Conservation (phyloP, 2,113 vertebrate genomes). For the Promerops cafer region DNA sequence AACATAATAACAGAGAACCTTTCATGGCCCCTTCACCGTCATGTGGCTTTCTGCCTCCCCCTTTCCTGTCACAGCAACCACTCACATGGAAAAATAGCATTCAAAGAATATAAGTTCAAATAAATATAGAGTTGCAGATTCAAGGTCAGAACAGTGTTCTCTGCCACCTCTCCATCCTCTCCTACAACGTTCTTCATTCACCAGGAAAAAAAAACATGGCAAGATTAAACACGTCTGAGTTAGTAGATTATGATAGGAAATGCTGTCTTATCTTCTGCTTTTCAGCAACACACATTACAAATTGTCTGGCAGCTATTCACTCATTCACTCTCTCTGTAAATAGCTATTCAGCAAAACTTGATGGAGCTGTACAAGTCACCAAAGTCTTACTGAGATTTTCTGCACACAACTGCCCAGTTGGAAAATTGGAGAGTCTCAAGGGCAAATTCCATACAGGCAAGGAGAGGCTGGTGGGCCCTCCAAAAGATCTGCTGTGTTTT, state of each 20-base stretch:
- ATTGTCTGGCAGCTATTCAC: slow-evolving; percentile 47
- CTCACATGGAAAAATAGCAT: background rate
- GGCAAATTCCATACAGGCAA: fast-evolving
- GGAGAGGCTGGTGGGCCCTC: background rate
- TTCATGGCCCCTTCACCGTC: background rate
- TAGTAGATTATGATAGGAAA: slow-evolving; percentile 41
- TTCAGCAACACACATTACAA: slow-evolving; percentile 39
- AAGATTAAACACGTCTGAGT: background rate
- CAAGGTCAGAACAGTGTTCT: slow-evolving; percentile 9
- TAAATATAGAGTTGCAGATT: background rate
- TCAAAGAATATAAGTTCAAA: background rate
- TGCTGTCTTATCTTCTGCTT: slow-evolving; percentile 26
- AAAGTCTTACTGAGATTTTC: background rate
- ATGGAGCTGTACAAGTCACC: background rate
- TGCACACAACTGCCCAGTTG: background rate
- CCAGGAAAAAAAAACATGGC: background rate
- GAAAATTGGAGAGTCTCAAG: background rate
- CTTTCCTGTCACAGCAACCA: background rate
- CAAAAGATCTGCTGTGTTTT: background rate
- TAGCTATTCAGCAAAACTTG: slow-evolving; percentile 20
- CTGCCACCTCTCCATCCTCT: background rate
- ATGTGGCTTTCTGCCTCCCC: background rate
- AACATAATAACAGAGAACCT: background rate
- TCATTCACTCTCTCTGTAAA: slow-evolving; percentile 25
- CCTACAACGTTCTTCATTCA: background rate